Conservation (phyloP, 2,888 invertebrate species). For the Papilio demoleus region DNA sequence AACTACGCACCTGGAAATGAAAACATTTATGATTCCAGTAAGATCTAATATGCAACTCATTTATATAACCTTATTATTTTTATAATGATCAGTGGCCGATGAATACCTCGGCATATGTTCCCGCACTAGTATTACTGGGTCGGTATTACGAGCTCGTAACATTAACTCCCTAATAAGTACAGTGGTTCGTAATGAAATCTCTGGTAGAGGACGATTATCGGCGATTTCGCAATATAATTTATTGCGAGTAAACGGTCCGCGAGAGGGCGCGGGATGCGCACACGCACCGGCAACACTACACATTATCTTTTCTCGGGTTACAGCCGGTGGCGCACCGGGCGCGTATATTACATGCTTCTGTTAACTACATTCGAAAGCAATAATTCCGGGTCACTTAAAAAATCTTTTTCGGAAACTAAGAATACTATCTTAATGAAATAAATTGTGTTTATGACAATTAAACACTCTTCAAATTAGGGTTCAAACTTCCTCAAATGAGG, state of each 20-base stretch:
- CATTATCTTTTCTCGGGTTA: constrained; percentile 57
- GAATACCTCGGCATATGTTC: background rate
- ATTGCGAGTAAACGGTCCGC: constrained; percentile 61
- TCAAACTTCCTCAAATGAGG: too few relatives aligned
- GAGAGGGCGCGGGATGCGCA: constrained; percentile 60
- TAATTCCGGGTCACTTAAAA: background rate
- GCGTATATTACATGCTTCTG: background rate
- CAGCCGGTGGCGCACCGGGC: constrained; percentile 49
- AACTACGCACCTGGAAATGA: background rate
- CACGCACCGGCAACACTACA: constrained; percentile 69
- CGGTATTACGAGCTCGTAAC: constrained; percentile 31
- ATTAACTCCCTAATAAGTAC: constrained; percentile 60
- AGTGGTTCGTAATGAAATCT: constrained; percentile 66
- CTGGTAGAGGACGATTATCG: constrained; percentile 70
- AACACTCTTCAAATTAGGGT: too few relatives aligned
- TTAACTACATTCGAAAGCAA: background rate
- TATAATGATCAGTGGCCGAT: constrained; percentile 6
- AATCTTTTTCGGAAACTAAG: too few relatives aligned
- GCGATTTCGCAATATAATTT: constrained; percentile 71
- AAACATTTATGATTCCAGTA: too few relatives aligned
- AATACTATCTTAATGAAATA: too few relatives aligned
- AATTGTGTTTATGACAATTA: too few relatives aligned
- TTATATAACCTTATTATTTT: constrained; percentile 8
- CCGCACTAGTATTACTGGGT: constrained; percentile 5
- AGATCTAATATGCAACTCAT: background rate